Conservation (phyloP, 2,113 vertebrate species). For the Thunnus maccoyii region DNA sequence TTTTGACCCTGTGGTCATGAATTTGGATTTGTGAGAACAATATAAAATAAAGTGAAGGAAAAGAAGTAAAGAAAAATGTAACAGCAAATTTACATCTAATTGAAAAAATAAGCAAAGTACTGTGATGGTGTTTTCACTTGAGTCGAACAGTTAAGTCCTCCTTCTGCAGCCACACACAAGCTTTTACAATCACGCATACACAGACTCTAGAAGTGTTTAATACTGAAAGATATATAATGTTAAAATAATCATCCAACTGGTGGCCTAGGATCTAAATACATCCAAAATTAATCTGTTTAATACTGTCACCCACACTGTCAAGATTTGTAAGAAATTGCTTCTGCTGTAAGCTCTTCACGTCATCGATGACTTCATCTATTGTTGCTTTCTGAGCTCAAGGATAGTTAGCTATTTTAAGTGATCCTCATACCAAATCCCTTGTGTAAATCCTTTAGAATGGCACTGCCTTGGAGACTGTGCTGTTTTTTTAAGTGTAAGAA, state of each 20-base stretch:
- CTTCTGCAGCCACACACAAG: no score
- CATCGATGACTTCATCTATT: constrained; percentile 14
- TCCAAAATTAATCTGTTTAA: constrained; percentile 27
- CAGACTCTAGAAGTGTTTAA: background rate
- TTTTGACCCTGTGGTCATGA: no score
- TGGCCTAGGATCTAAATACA: background rate
- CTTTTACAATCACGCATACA: background rate
- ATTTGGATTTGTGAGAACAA: no score
- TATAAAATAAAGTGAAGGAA: no score
- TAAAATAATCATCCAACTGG: constrained; percentile 6
- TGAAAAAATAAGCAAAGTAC: no score
- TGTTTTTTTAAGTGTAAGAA: background rate
- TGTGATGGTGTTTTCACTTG: no score
- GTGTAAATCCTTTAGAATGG: background rate
- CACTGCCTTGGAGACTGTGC: background rate
- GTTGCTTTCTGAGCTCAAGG: constrained; percentile 23
- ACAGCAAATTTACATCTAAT: no score
- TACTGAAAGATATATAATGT: background rate
- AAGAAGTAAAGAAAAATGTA: no score
- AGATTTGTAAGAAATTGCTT: background rate
- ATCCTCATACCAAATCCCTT: background rate
- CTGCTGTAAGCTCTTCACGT: constrained; percentile 10
- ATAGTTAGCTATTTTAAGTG: constrained; percentile 20
- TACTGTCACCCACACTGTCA: constrained; percentile 7
- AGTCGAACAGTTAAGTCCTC: no score